Conservation (phyloP, 2,888 invertebrate species). For the Platypus cylindrus region DNA sequence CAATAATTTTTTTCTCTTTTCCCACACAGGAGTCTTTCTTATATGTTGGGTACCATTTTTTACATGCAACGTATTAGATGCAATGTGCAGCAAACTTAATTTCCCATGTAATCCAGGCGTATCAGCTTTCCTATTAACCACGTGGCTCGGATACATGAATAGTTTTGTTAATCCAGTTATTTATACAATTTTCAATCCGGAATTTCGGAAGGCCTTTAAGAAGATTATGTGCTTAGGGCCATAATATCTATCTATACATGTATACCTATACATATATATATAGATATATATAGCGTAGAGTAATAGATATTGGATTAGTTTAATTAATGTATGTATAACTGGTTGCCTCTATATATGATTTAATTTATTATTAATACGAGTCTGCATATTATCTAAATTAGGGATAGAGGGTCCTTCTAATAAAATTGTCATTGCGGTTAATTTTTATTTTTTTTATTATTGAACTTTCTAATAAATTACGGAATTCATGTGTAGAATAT, state of each 20-base stretch:
- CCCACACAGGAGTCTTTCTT: constrained; percentile 83
- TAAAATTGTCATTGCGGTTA: no score
- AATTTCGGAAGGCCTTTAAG: constrained; percentile 96
- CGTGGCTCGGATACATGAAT: constrained; percentile 98
- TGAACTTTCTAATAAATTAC: no score
- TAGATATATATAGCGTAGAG: no score
- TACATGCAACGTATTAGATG: constrained; percentile 94
- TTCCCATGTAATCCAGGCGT: constrained; percentile 72
- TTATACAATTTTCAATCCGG: constrained; percentile 92
- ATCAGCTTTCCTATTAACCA: constrained; percentile 84
- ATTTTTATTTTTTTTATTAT: no score
- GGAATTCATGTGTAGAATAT: no score
- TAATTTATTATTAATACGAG: no score
- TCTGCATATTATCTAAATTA: no score
- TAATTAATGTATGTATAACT: no score
- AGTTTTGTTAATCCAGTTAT: constrained; percentile 88
- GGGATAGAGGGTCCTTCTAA: no score
- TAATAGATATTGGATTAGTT: no score
- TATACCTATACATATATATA: neutral
- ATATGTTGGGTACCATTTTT: constrained; percentile 99
- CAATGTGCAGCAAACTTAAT: constrained; percentile 80
- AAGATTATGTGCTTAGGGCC: constrained; percentile 67
- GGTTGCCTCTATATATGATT: no score
- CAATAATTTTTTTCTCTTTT: no score
- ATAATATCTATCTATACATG: constrained; percentile 13